Evolutionary conservation across 2,113 vertebrate genomes (phyloP).

Genomic region (Saguinus midas): DNA sequence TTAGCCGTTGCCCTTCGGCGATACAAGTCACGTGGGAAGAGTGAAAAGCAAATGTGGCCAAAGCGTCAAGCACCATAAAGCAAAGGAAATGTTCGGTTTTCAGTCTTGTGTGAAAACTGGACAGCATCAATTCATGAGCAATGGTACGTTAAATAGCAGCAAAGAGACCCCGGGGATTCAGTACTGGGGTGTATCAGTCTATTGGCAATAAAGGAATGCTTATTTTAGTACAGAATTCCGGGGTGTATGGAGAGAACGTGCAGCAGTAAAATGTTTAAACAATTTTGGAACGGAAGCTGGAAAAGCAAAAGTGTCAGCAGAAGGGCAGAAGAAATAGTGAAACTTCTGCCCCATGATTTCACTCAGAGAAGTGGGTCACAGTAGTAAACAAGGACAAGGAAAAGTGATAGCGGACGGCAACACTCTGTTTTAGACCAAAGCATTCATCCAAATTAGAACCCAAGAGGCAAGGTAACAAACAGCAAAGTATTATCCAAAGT

Average conservation of each 20-base stretch:
- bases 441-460: not conserved
- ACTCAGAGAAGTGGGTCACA: not conserved
- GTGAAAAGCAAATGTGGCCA: not conserved
- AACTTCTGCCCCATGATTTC: not conserved
- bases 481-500: not conserved
- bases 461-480: not conserved
- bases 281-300: not conserved
- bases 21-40: not conserved
- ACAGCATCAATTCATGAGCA: conserved; percentile 9
- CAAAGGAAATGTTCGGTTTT: not conserved
- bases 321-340: not conserved
- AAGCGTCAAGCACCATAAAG: not conserved
- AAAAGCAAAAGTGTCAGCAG: not conserved
- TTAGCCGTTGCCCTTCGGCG: not conserved
- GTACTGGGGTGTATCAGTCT: not conserved
- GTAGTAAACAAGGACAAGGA: not conserved
- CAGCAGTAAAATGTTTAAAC: not conserved
- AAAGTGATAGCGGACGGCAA: not conserved
- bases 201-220: not conserved
- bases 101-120: conserved; percentile 11
- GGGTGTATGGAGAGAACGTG: not conserved
- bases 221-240: conserved; percentile 40
- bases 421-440: not conserved
- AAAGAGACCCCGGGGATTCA: conserved; percentile 13
- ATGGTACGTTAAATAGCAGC: conserved; percentile 1